Conservation (phyloP, 2,888 invertebrate species). For the Esperia sulphurella region DNA sequence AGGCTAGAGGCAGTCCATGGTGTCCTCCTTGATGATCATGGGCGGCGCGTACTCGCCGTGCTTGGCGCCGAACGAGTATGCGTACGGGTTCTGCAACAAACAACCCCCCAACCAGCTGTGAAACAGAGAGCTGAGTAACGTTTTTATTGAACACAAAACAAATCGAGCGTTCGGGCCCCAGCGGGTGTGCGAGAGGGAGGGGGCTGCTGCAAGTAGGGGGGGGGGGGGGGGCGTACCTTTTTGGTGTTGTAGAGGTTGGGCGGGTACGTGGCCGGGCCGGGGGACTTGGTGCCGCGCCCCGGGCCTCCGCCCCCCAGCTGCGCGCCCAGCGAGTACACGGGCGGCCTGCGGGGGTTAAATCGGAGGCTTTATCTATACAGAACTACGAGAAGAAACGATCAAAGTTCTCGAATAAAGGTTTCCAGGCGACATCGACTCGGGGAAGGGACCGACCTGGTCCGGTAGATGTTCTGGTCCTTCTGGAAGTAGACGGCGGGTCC, state of each 20-base stretch:
- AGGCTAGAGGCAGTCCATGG: conserved; percentile 70
- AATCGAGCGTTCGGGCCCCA: no score
- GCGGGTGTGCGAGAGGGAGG: neutral
- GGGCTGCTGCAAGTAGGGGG: no score
- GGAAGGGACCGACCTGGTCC: neutral
- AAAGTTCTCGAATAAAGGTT: neutral
- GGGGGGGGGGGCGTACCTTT: conserved; percentile 24
- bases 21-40: conserved; percentile 80
- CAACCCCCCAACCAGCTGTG: no score
- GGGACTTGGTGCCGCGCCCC: conserved; percentile 42
- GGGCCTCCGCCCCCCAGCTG: conserved; percentile 46
- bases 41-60: conserved; percentile 76
- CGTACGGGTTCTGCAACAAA: conserved; percentile 54
- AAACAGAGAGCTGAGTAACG: no score
- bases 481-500: conserved; percentile 79
- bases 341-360: conserved; percentile 46
- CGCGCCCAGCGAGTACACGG: conserved; percentile 60
- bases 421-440: neutral
- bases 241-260: conserved; percentile 66
- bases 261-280: conserved; percentile 71
- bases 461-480: conserved; percentile 51
- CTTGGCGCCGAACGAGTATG: conserved; percentile 81
- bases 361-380: no score
- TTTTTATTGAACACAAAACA: no score
- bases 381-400: neutral